Evolutionary conservation across 92 coral and sea anemone genomes (phyloP), one percentile per base, ranked within the genome.

Genomic region (Epizoanthus illoricatus): DNA sequence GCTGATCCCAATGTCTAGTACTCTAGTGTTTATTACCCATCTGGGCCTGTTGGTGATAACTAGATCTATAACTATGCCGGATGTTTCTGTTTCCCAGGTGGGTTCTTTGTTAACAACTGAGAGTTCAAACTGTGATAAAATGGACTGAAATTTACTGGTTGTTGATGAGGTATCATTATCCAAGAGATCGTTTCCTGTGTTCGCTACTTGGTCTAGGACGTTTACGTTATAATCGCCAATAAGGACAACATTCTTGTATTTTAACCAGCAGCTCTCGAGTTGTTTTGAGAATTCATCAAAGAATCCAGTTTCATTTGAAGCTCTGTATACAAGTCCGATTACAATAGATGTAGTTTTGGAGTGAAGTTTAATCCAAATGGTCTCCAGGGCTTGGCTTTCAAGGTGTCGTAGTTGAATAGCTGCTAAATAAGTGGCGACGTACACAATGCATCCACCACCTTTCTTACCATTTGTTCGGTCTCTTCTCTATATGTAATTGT

Each of bases 141-240:
- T 39, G 15, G 87, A 42, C 19, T 86, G 86, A 23, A 86, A 47
- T 81, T 76, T 86, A 5, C 56, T 74, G 69, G 80, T 68, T 15
- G 59, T 40, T 67, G 89, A 86, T 33, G 39, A 23, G 40, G 69
- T 28, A 56, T 83, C 90, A 41, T 76, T 76, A 76, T 76, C 43
- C 40, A 10, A 41, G 81, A 76, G 40, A 3, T 76, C 81, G 20
- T 39, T 75, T 75, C 42, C 36, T 59, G 80, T 75, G 80, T 75
- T 75, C 80, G 80, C 80, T 75, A 1, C 55, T 59, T 75, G 80
- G 24, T 82, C 80, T 56, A 73, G 56, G 33, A 84, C 62, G 72
- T 87, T 84, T 7, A 84, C 90, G 40, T 88, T 84, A 28, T 79
- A 88, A 68, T 88, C 85, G 40, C 88, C 91, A 13, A 88, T 62